Base-by-base conservation (phyloP, 2,113 vertebrate species). In the Trochalopteron elliotii region DNA sequence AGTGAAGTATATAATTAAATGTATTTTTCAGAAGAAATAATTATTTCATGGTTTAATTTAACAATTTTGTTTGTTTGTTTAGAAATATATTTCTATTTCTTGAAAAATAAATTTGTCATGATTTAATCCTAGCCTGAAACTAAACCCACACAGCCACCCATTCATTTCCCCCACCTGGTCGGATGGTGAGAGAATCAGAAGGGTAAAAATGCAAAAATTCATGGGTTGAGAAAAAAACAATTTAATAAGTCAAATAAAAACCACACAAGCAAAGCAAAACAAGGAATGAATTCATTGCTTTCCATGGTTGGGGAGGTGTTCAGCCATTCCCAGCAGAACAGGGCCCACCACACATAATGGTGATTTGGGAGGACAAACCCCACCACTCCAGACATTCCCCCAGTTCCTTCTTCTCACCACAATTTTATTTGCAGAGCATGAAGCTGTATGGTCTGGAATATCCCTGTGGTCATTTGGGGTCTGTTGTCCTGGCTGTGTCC, bases 141-240 rank as follows among this genome's bases (percentile, higher is more conserved):
- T 50, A 59, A 59, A 31, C 44, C 18, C 5, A 22, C 11, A 44
- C 9, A 31, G 37, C 13, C 9, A 42, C 8, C 6, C 61, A 42
- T 14, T 68, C 15, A 30, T 67, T 37, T 31, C 8, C 9, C 11
- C 14, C 2, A 7, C 15, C 10, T 0, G 0, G 9, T 15, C 7
- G 37, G 6, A 40, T 44, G 35, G 6, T 39, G 33, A 52, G 10
- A 25, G 33, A 68, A 77, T 52, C 45, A 77, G 37, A 86, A 31
- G 21, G 5, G 5, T 42, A 37, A 59, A 86, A 77, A 37, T 59
- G 25, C 25, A 21, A 31, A n/a, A 57, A 57, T 13, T n/a, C 21
- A 57, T 57, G 33, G 13, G 5, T 23, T 57, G 56, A 57, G 33
- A 55, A 56, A 23, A 33, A n/a, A 57, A 22, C 5, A 57, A 14